Evolutionary conservation across 2,113 vertebrate species (phyloP).

Genomic region (Raphicerus campestris): DNA sequence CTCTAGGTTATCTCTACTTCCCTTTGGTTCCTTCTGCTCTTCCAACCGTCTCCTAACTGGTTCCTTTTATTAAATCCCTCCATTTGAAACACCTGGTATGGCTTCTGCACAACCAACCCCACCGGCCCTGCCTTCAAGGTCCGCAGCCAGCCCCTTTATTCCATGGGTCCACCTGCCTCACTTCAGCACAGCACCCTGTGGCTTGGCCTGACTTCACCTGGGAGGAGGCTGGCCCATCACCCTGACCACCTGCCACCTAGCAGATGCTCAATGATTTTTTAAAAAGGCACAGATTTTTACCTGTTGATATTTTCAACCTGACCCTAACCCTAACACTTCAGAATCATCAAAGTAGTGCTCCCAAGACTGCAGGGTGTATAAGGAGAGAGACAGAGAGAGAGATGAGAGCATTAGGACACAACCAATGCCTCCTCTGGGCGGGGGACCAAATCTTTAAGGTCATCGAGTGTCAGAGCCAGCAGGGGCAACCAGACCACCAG

Average conservation of each 20-base stretch:
- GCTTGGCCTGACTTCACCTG: not conserved
- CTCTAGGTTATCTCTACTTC: not conserved
- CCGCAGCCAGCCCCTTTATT: fast-evolving
- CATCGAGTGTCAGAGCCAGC: fast-evolving
- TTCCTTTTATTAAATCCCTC: not conserved
- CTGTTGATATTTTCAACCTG: not conserved
- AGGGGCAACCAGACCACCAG: not conserved
- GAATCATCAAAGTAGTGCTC: not conserved
- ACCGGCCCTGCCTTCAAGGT: not conserved
- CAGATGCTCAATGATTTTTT: not conserved
- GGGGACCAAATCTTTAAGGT: no score
- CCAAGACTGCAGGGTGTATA: fast-evolving
- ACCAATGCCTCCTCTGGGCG: not conserved
- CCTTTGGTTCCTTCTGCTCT: not conserved
- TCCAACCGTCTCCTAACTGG: not conserved
- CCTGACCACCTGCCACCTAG: not conserved
- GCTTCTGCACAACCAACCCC: not conserved
- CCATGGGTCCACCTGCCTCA: no score
- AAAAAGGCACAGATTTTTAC: not conserved
- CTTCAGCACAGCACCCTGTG: not conserved
- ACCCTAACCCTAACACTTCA: not conserved
- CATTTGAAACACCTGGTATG: not conserved
- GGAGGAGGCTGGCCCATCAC: not conserved
- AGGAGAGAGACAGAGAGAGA: not conserved
- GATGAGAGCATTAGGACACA: fast-evolving